Conservation (phyloP, 30 jellyfish, hydroid and myxozoan genomes). For the Aurelia aurita complex sp. Pacific region DNA sequence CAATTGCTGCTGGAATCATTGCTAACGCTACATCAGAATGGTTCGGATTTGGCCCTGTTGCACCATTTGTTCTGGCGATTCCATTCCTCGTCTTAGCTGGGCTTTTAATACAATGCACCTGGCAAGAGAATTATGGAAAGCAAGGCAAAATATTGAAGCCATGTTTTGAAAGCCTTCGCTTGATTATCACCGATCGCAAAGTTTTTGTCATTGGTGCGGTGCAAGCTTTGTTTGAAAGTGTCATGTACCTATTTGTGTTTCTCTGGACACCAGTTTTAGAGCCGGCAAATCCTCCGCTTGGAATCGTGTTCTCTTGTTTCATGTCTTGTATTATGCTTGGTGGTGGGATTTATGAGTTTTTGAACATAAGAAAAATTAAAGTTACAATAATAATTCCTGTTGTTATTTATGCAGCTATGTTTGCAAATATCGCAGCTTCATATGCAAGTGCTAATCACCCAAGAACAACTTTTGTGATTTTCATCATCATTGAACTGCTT, state of each 20-base stretch:
- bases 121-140: slow-evolving; percentile 93
- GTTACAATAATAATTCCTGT: slow-evolving; percentile 50
- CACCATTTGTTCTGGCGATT: slow-evolving; percentile 93
- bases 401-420: slow-evolving; percentile 83
- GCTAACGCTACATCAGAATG: slow-evolving; percentile 85
- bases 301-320: slow-evolving; percentile 90
- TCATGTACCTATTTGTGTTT: slow-evolving; percentile 93
- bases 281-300: slow-evolving; percentile 95
- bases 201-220: slow-evolving; percentile 89
- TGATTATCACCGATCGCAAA: slow-evolving; percentile 56
- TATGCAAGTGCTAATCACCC: slow-evolving; percentile 92
- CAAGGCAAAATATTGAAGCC: slow-evolving; percentile 79
- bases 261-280: slow-evolving; percentile 97
- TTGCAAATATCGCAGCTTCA: slow-evolving; percentile 87
- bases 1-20: slow-evolving; percentile 85
- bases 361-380: slow-evolving; percentile 28
- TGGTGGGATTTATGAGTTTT: slow-evolving; percentile 50
- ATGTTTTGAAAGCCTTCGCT: slow-evolving; percentile 80
- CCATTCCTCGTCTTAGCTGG: slow-evolving; percentile 90
- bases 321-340: slow-evolving; percentile 96
- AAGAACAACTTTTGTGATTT: slow-evolving; percentile 69
- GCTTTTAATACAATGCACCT: slow-evolving; percentile 68
- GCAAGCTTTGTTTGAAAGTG: slow-evolving; percentile 96
- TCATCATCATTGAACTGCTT: slow-evolving; percentile 74
- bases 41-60: slow-evolving; percentile 89